A percentile compares a stretch with the other conserved stretches of the same genome.
These are phyloP conservation scores for Heliconius sara DNA, from an alignment of 2,888 invertebrate species.

Conservation along the genomic window DNA sequence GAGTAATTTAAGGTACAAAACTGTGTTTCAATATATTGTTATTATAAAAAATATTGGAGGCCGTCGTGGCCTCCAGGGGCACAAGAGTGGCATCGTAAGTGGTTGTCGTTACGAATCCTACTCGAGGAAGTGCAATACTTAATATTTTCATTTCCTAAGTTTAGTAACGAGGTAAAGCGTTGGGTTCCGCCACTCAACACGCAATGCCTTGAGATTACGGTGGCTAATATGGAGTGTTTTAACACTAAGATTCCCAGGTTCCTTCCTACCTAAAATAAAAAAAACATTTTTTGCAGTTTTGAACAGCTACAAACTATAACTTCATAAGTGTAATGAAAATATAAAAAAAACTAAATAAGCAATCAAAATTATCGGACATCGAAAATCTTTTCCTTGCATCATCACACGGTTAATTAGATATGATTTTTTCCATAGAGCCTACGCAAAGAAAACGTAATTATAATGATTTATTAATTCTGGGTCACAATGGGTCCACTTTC, in stretches of 20 bases:
- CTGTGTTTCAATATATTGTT: neutral
- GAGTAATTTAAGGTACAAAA: conserved; percentile 47
- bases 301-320: neutral
- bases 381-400: conserved; percentile 7
- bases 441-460: conserved; percentile 39
- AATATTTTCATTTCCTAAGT: neutral
- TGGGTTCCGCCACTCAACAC: neutral
- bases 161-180: neutral
- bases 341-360: neutral
- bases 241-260: neutral
- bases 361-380: neutral
- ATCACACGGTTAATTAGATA: conserved; percentile 16
- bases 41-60: neutral
- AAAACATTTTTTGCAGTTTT: too few species aligned
- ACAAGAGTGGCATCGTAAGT: too few species aligned
- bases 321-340: neutral
- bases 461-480: conserved; percentile 41
- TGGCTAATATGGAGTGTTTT: neutral
- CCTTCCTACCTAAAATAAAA: neutral
- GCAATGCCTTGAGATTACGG: too few species aligned
- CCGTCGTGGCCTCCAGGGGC: too few species aligned
- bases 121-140: too few species aligned
- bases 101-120: too few species aligned
- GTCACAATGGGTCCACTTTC: conserved; percentile 48
- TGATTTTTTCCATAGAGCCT: conserved; percentile 18